Percentiles rank a stretch among this genome's conserved stretches.
Conservation (phyloP, 2,888 invertebrate genomes). For the Neocrepidodera transversa region DNA sequence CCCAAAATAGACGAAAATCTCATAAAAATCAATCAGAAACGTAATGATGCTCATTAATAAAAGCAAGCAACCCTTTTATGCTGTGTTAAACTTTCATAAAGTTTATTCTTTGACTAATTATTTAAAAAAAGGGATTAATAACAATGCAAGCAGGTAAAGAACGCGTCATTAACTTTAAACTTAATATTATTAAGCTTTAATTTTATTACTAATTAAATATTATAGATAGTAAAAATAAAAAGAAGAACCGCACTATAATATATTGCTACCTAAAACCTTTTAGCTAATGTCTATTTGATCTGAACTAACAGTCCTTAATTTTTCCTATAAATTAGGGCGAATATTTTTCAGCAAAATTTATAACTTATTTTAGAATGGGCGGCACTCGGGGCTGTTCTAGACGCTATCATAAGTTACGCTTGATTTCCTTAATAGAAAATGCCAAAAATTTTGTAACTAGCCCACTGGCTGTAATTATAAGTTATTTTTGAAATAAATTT, state of each 20-base stretch:
- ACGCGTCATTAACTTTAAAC: too few relatives aligned
- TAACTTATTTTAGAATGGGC: slow-evolving; percentile 58
- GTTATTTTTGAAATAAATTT: too few relatives aligned
- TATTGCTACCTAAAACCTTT: too few relatives aligned
- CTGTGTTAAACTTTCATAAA: slow-evolving; percentile 21
- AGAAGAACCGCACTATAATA: too few relatives aligned
- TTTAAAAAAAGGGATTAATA: not conserved
- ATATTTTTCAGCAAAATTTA: slow-evolving; percentile 43
- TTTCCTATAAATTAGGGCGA: not conserved
- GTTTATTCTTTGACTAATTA: not conserved
- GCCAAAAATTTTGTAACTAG: not conserved
- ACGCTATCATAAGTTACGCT: slow-evolving; percentile 35
- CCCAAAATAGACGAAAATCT: slow-evolving; percentile 26
- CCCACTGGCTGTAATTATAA: not conserved
- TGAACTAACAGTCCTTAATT: not conserved
- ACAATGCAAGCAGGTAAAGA: not conserved
- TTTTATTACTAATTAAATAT: too few relatives aligned
- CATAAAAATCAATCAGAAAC: slow-evolving; percentile 27
- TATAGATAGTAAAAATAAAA: too few relatives aligned
- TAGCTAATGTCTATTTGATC: not conserved
- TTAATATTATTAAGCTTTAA: too few relatives aligned
- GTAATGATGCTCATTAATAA: slow-evolving; percentile 26
- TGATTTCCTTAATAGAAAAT: slow-evolving; percentile 41
- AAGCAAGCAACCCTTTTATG: slow-evolving; percentile 21
- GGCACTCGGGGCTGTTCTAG: slow-evolving; percentile 50